Evolutionary conservation across 2,797 vertebrate species (phyloP).

Genomic region (Melanotaenia maccullochi): DNA sequence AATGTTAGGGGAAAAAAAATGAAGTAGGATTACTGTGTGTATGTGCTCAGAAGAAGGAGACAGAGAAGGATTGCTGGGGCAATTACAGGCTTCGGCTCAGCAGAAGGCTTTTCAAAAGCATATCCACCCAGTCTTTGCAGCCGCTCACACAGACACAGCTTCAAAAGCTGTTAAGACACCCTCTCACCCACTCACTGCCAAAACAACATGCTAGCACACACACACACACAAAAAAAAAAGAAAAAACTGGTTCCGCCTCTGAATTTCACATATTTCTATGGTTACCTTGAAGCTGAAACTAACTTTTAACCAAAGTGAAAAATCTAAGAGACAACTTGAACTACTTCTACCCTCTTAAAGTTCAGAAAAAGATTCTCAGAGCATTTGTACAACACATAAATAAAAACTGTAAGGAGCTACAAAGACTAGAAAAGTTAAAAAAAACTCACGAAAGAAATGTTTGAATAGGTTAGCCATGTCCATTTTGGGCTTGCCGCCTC

Average conservation of each 20-base stretch:
- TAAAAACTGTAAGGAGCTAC: conserved; percentile 20
- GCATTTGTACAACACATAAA: conserved; percentile 18
- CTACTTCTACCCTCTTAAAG: conserved; percentile 42
- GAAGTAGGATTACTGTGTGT: conserved; percentile 53
- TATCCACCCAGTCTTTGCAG: conserved; percentile 80
- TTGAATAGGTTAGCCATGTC: conserved; percentile 92
- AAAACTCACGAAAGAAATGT: conserved; percentile 92
- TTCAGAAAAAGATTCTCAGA: conserved; percentile 31
- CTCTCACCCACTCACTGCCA: conserved; percentile 38
- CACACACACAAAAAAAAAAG: conserved; percentile 1
- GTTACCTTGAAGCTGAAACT: conserved; percentile 23
- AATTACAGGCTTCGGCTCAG: conserved; percentile 84
- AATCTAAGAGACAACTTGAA: conserved; percentile 29
- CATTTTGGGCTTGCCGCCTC: conserved; percentile 84
- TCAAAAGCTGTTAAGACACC: conserved; percentile 58
- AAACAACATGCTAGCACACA: conserved; percentile 49
- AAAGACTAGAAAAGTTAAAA: conserved; percentile 49
- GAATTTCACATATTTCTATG: conserved; percentile 38
- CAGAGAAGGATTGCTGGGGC: conserved; percentile 69
- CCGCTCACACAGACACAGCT: conserved; percentile 61
- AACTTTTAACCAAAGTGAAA: conserved; percentile 24
- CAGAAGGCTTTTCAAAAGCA: conserved; percentile 77
- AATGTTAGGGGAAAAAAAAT: conserved; percentile 46
- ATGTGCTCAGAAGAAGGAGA: conserved; percentile 62
- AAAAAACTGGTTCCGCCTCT: conserved; percentile 36